Evolutionary conservation across 2,113 vertebrate genomes (phyloP), one percentile per base, ranked within the genome.

Genomic region (Clarias macrocephalus): DNA sequence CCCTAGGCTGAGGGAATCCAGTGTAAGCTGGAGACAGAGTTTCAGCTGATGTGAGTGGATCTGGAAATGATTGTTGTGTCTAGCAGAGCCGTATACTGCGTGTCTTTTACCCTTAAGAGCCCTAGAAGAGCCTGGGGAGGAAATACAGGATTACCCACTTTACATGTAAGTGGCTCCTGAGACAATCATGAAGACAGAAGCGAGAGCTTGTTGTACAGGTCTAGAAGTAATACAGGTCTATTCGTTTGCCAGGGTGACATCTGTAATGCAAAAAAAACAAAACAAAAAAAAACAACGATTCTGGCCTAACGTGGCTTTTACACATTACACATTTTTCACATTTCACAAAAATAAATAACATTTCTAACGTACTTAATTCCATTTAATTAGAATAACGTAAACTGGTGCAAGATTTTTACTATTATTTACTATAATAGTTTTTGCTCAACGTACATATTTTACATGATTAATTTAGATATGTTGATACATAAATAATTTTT

Each of bases 1-100:
- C 59, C 52, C 70, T 33, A 84, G 33, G 15, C 63, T 23, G 66
- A 59, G 80, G 59, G 56, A 73, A 70, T 83, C 25, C 30, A 33
- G 57, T 25, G n/a, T 30, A 42, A 75, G 68, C 80, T 86, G 54
- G n/a, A 72, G 80, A 86, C 79, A 85, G 81, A 28, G n/a, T 83
- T 59, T 82, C 42, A 66, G 28, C 42, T 42, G 80, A 83, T 54
- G 80, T 79, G 66, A 80, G 70, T 77, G 19, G 59, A 72, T 66
- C 15, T 73, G 33, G 60, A 88, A 89, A 87, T 76, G n/a, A 80
- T 30, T 85, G 48, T 86, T 89, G 73, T 70, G 83, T 88, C 87
- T 83, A 81, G 23, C 28, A 85, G 37, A 37, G 60, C 86, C 59
- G 76, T 37, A 80, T 8, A 82, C 3, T 21, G 23, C 65, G 76